Base-by-base conservation (phyloP, 2,797 vertebrate genomes). In the Choloepus didactylus region DNA sequence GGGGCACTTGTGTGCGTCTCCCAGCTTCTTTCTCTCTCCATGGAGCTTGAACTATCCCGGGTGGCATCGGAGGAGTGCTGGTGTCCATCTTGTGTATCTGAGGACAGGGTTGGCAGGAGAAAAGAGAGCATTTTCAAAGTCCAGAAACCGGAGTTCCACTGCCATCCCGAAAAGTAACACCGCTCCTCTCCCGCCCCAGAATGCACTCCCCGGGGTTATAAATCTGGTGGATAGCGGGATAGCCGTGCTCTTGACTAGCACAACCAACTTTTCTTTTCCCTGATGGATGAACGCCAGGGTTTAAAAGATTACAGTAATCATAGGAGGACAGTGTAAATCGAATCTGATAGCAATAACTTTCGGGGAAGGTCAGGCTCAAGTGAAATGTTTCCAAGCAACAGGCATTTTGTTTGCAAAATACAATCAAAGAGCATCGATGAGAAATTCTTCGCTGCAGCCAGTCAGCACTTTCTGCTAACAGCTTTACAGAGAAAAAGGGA, bases 361-460 rank as follows among this genome's bases (percentile, higher is more conserved):
- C 73, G 80, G 95, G 81, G 97, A 98, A 98, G 98, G 98, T 99
- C 99, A 99, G 98, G 97, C 98, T 97, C 98, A 97, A 98, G 98
- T 99, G 98, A 99, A 99, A 99, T 98, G 99, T 99, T 99, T 98
- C 99, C 98, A 98, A 98, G 98, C 98, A 99, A 99, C 98, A 98
- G 98, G 98, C 98, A 95, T 98, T 98, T 98, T 98, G 98, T 99
- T 99, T 98, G 98, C 98, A 98, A 98, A 98, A 98, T 98, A 98
- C 98, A 98, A 98, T 98, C 98, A 98, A 97, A 98, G 96, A 91
- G 97, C 98, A 98, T 98, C 98, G 98, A 99, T 97, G 97, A 98
- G 96, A 98, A 98, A 99, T 99, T 97, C 97, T 97, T 98, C 97
- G 97, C 92, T 98, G 98, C 97, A 98, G 96, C 92, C 95, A 98